These are phyloP conservation scores for Patagioenas fasciata DNA, from an alignment of 2,113 vertebrate genomes.

Conservation along the genomic window DNA sequence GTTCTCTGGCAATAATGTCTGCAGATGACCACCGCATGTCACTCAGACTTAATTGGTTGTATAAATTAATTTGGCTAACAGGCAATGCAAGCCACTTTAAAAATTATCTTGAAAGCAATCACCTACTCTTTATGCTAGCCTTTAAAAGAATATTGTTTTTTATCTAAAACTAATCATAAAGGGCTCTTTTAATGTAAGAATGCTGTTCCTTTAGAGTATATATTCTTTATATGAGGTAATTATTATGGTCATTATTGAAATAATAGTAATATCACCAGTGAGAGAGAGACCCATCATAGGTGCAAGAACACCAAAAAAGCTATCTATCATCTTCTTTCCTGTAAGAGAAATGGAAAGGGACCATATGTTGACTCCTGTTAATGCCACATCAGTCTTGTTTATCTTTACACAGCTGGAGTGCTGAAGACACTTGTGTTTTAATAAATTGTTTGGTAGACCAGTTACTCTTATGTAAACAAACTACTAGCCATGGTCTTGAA, in stretches of 20 bases:
- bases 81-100: neutral
- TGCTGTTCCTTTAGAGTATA: neutral
- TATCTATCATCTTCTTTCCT: neutral
- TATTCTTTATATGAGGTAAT: neutral
- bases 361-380: neutral
- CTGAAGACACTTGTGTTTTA: neutral
- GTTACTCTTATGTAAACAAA: neutral
- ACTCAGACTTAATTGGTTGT: neutral
- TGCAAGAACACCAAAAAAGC: neutral
- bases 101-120: neutral
- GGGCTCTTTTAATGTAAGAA: neutral
- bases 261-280: neutral
- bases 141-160: neutral
- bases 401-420: neutral
- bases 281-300: neutral
- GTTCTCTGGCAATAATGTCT: neutral
- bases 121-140: neutral
- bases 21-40: too few relatives aligned
- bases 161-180: neutral
- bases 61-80: neutral
- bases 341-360: neutral
- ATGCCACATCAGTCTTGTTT: neutral
- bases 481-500: neutral
- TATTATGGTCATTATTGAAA: neutral
- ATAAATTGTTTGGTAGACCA: neutral